A percentile compares a stretch with the other conserved stretches of the same genome.
Conservation (phyloP, 2,113 vertebrate genomes). For the Lutjanus erythropterus region DNA sequence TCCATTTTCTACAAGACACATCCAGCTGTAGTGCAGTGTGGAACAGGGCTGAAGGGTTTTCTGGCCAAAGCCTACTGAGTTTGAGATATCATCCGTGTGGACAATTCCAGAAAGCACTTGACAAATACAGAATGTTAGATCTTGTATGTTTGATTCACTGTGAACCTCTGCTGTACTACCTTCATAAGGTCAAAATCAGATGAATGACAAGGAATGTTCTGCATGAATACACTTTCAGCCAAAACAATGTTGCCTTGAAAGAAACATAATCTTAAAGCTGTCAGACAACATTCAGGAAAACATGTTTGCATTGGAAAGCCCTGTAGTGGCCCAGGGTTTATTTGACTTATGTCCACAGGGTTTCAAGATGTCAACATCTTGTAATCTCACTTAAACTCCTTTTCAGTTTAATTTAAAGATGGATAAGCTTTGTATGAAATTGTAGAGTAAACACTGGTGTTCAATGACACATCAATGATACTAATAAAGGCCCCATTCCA, state of each 20-base stretch:
- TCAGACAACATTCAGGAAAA: background rate
- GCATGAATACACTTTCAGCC: background rate
- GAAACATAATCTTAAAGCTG: background rate
- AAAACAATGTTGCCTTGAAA: background rate
- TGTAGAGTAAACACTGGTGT: too few species aligned
- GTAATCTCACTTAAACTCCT: too few species aligned
- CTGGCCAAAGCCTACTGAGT: background rate
- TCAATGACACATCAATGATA: too few species aligned
- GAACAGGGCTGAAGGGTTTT: conserved; percentile 1
- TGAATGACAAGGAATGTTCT: background rate
- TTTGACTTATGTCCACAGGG: background rate
- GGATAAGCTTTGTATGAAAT: too few species aligned
- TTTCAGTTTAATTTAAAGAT: too few species aligned
- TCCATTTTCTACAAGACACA: conserved; percentile 33
- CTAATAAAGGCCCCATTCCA: too few species aligned
- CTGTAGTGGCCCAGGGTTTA: background rate
- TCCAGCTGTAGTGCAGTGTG: background rate
- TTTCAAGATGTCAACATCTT: too few species aligned
- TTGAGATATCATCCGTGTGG: conserved; percentile 17
- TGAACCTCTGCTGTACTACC: background rate
- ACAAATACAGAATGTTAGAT: background rate
- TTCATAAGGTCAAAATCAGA: background rate
- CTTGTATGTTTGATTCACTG: background rate
- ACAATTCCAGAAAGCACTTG: background rate
- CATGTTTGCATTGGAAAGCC: background rate